phyloP scores from a whole-genome alignment of 1,140 invertebrate genomes.

The Dufourea novaeangliae region DNA sequence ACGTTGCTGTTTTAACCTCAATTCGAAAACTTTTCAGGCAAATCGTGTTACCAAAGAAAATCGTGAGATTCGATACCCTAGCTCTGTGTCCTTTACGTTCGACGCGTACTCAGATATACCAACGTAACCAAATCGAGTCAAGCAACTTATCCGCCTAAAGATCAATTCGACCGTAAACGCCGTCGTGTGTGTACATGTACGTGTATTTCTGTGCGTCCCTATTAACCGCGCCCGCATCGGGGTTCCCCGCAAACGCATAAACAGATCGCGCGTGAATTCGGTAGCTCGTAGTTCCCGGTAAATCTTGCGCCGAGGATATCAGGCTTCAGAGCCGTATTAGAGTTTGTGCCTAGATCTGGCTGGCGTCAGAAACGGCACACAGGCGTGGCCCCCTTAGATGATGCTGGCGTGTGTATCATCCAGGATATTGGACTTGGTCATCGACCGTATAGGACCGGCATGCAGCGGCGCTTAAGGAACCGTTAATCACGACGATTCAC shows the following conservation, averaged over 20 bases:
- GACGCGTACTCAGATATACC: no score
- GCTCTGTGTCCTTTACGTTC: no score
- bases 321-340: constrained; percentile 1
- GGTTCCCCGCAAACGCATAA: constrained; percentile 6
- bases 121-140: background rate
- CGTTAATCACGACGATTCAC: constrained; percentile 63
- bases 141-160: background rate
- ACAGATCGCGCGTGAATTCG: constrained; percentile 35
- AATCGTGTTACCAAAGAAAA: no score
- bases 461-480: constrained; percentile 45
- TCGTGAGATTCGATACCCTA: no score
- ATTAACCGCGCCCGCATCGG: constrained; percentile 1
- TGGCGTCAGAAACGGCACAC: background rate
- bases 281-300: background rate
- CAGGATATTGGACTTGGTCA: constrained; percentile 41
- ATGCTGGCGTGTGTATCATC: constrained; percentile 41
- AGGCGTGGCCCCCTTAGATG: constrained; percentile 25
- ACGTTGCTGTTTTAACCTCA: no score
- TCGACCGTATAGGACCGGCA: background rate
- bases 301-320: constrained; percentile 9
- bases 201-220: no score
- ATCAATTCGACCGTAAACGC: constrained; percentile 17
- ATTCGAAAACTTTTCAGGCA: no score
- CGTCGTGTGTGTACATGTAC: background rate
- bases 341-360: background rate